These are phyloP conservation scores for Periplaneta americana DNA, from an alignment of 1,140 invertebrate species.

Conservation along the genomic window DNA sequence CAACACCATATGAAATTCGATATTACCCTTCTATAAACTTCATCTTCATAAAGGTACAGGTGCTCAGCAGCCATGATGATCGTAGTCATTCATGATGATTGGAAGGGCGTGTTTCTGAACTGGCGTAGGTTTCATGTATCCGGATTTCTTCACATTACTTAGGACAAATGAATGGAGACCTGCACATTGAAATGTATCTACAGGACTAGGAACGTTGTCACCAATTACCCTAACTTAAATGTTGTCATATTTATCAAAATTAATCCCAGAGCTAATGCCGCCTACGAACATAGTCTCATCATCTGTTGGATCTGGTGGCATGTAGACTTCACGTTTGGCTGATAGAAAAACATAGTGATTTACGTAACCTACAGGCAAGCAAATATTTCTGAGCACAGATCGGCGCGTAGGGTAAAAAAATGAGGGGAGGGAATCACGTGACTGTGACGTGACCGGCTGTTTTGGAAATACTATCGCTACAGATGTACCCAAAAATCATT, in stretches of 20 bases:
- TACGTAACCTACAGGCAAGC: too few species aligned
- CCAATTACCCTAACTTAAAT: conserved; percentile 75
- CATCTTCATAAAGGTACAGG: conserved; percentile 86
- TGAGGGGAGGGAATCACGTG: too few species aligned
- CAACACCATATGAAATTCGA: conserved; percentile 86
- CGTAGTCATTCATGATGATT: conserved; percentile 51
- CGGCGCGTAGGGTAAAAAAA: too few species aligned
- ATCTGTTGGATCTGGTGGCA: conserved; percentile 69
- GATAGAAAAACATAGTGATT: too few species aligned
- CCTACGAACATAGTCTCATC: conserved; percentile 69
- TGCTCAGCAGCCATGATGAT: conserved; percentile 37
- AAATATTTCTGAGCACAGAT: too few species aligned
- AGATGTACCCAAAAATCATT: too few species aligned
- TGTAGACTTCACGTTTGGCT: conserved; percentile 66
- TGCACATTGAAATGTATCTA: conserved; percentile 64
- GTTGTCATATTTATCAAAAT: conserved; percentile 81
- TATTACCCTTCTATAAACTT: conserved; percentile 82
- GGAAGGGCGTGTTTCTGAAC: conserved; percentile 90
- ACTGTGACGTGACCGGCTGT: too few species aligned
- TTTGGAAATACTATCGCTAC: too few species aligned
- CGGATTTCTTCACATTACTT: conserved; percentile 73
- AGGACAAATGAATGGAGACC: conserved; percentile 60
- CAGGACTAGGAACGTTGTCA: conserved; percentile 54
- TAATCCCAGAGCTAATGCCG: conserved; percentile 72
- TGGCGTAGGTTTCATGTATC: conserved; percentile 85